A percentile compares a stretch with the other conserved stretches of the same genome.
These are phyloP conservation scores for Eurypyga helias DNA, from an alignment of 2,113 vertebrate species.

Conservation along the genomic window DNA sequence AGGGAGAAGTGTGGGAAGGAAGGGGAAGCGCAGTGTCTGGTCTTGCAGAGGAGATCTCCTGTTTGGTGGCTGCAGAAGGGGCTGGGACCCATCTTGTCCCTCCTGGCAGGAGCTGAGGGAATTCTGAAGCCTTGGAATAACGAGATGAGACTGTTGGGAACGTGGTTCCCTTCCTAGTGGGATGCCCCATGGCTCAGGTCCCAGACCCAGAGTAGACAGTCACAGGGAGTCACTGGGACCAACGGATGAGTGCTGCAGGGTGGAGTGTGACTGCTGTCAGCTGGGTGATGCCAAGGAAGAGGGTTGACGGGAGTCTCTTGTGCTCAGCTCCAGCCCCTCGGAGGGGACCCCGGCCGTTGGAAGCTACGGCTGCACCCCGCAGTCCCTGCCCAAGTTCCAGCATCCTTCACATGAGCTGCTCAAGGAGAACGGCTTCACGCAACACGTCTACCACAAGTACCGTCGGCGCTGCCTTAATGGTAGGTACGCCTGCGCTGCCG, in stretches of 20 bases:
- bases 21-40: background rate
- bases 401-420: slow-evolving; percentile 98
- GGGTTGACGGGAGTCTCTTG: background rate
- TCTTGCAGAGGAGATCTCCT: background rate
- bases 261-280: accelerated
- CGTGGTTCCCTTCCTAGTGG: background rate
- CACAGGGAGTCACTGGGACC: background rate
- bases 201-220: background rate
- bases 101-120: background rate
- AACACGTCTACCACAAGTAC: slow-evolving; percentile 99
- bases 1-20: background rate
- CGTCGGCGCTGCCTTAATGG: slow-evolving; percentile 98
- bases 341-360: slow-evolving; percentile 89
- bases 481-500: background rate
- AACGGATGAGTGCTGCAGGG: accelerated
- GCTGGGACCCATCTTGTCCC: background rate
- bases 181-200: background rate
- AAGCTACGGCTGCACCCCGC: slow-evolving; percentile 93
- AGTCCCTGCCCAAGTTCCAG: slow-evolving; percentile 98
- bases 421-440: slow-evolving; percentile 99
- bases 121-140: background rate
- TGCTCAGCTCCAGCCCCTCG: slow-evolving; percentile 91
- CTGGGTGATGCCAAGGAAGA: background rate
- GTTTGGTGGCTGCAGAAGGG: background rate
- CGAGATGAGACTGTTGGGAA: background rate